Base-by-base conservation (phyloP, 2,797 vertebrate genomes). In the Anas bahamensis region DNA sequence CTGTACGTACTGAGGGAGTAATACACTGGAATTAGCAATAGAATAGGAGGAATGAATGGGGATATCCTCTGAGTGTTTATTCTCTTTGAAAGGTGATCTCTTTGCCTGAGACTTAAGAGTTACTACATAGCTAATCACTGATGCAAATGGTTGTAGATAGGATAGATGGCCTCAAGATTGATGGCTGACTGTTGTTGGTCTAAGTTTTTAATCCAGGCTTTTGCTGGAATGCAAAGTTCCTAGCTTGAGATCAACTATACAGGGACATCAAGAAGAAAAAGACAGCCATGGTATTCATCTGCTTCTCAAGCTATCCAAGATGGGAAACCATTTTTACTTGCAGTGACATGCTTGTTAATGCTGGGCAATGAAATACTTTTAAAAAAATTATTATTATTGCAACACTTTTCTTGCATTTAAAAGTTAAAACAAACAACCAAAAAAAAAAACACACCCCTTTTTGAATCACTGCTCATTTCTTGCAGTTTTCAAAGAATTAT, bases 31-130 rank as follows among this genome's bases (percentile, higher is more conserved):
- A 97, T 94, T 91, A 89, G 90, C 52, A 92, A 87, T 85, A 93
- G 91, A 96, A 96, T 71, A 93, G 91, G 68, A 87, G 86, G 83
- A 95, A 83, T 94, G 95, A 97, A 97, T 96, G 88, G 74, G 75
- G 77, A 91, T 90, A 92, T 88, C 80, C 83, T 82, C 90, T 75
- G 85, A 89, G 94, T 73, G 8, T 93, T 96, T 88, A 33, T 93
- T 79, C 89, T 82, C 96, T 98, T 98, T 97, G 96, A 98, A 98
- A 98, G 96, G 79, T 72, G 91, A 97, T 96, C 95, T 94, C 95
- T 92, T 83, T 94, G 90, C 93, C 95, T 83, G 78, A 96, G 97
- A 95, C 95, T 97, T 96, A 35, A 37, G 86, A 94, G 85, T 83
- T 94, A 63, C 92, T 96, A 94, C 94, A 96, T 86, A 95, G 91